Evolutionary conservation across 2,888 invertebrate species (phyloP).

Genomic region (Resseliella maxima): DNA sequence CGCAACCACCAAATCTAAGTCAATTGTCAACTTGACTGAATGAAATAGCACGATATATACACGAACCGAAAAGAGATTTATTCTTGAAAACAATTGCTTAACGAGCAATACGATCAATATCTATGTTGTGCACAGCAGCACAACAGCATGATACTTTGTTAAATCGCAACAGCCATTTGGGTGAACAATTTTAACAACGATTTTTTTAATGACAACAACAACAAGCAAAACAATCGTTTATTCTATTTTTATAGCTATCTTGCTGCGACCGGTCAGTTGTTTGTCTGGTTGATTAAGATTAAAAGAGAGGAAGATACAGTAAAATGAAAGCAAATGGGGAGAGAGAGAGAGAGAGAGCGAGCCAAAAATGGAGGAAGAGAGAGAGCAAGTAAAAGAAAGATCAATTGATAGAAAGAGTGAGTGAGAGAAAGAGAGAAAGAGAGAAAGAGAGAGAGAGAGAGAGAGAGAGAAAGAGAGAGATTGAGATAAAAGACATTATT

Average conservation of each 20-base stretch:
- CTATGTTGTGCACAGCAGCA: not conserved
- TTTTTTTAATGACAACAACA: not conserved
- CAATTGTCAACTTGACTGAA: not conserved
- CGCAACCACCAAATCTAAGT: not conserved
- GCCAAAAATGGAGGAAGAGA: no score
- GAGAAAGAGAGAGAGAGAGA: no score
- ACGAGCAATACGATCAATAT: constrained; percentile 16
- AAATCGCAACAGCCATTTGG: constrained; percentile 5
- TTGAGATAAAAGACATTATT: no score
- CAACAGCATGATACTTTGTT: constrained; percentile 13
- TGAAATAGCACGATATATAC: not conserved
- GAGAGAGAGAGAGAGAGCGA: no score
- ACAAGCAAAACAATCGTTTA: not conserved
- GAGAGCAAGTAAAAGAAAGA: no score
- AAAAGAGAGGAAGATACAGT: not conserved
- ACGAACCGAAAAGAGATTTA: no score
- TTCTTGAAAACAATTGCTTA: constrained; percentile 12
- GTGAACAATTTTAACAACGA: constrained; percentile 26
- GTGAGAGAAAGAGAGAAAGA: no score
- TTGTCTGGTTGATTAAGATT: not conserved
- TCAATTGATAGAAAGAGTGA: no score
- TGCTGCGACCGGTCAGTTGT: not conserved
- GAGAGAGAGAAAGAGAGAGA: no score
- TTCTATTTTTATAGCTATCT: not conserved
- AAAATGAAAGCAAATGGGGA: no score